Evolutionary conservation across 2,113 vertebrate species (phyloP), one percentile per base, ranked within the genome.

Genomic region (Trinectes maculatus): DNA sequence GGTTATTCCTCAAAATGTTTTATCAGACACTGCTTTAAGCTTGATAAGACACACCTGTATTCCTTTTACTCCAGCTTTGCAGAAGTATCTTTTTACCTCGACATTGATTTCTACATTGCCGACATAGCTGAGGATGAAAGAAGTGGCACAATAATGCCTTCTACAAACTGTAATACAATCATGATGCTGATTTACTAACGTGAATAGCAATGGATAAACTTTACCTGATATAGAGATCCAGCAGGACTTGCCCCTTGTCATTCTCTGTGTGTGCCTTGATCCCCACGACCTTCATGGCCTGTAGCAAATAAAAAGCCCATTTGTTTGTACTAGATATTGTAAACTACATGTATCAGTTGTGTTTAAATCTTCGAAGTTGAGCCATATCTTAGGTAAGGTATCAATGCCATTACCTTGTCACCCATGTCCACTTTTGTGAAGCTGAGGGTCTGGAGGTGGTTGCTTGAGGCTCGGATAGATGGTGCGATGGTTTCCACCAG

Each of bases 51-150:
- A 74, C 54, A 97, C 96, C 94, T 98, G 96, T 86, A 97, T 95
- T 72, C 96, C 96, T 61, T 98, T 96, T 76, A 98, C 91, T 76
- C 96, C 96, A 6, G 95, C 96, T 90, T 97, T 97, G 87, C 95
- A 97, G 89, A 97, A 96, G 78, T 96, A 97, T 58, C 95, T 94
- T 87, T 98, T 98, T 67, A 97, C 94, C 85, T 97, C 96, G 54
- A 97, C 96, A 11, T 97, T 92, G 69, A 98, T 95, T 87, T 98
- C 96, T 7, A 94, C 80, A 9, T 97, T 94, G 16, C 96, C 96
- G 29, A 95, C 94, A 12, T 96, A 98, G 87, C 96, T 95, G 81
- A 61, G 37, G 33, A 68, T 10, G 52, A 4, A 33, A 53, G 56
- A 62, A 62, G 25, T 8, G 31, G 56, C 36, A 71, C 4, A 3